phyloP scores from a whole-genome alignment of 2,113 vertebrate species.

The Xenotilapia caudafasciata region DNA sequence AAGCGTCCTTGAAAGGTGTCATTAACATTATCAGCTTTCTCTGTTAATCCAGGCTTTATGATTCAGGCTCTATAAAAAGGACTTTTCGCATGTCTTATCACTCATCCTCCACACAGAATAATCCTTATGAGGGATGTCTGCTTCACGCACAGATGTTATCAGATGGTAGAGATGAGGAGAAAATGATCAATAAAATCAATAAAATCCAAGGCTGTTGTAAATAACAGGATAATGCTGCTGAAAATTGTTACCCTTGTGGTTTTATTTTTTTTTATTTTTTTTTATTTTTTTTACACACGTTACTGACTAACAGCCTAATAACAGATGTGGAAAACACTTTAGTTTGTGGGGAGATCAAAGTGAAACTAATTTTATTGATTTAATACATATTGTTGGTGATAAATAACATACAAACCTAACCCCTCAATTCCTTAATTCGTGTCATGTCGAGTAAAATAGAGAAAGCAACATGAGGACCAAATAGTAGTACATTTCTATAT shows the following conservation, averaged over 20 bases:
- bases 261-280: no score
- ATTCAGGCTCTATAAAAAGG: neutral
- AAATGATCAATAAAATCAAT: neutral
- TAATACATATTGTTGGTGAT: neutral
- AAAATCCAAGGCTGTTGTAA: neutral
- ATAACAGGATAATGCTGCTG: neutral
- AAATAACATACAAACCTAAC: neutral
- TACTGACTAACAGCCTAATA: neutral
- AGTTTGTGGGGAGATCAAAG: neutral
- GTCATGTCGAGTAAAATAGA: neutral
- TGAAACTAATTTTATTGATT: neutral
- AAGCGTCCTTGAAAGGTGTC: neutral
- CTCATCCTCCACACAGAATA: neutral
- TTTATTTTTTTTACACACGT: rapidly evolving
- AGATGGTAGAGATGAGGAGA: neutral
- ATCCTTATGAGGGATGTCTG: neutral
- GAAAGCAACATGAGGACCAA: neutral
- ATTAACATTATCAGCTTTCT: neutral
- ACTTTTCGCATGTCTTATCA: neutral
- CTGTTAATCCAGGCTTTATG: neutral
- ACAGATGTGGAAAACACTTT: neutral
- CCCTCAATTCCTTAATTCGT: neutral
- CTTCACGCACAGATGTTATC: neutral
- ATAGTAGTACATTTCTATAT: neutral
- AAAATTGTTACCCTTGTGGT: neutral